phyloP scores from a whole-genome alignment of 2,113 vertebrate species.

The Charadrius vociferus region DNA sequence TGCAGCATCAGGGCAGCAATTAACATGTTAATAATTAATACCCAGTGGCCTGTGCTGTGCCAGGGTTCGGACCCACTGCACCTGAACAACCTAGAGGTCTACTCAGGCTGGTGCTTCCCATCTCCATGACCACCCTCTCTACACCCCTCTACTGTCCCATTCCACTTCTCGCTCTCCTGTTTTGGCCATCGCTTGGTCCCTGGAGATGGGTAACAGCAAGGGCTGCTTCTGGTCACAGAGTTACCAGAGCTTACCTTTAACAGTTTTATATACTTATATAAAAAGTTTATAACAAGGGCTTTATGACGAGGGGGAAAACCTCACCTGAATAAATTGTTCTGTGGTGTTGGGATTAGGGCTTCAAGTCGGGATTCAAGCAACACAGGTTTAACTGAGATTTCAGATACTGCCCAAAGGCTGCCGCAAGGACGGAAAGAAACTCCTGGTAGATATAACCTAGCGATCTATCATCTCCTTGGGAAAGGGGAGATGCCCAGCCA shows the following conservation, averaged over 20 bases:
- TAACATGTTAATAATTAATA: not conserved
- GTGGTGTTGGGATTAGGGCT: not conserved
- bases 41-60: not conserved
- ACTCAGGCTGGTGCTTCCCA: not conserved
- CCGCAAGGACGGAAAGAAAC: not conserved
- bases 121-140: fast-evolving
- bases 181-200: not conserved
- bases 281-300: not conserved
- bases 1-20: not conserved
- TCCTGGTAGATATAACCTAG: not conserved
- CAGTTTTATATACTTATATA: not conserved
- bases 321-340: not conserved
- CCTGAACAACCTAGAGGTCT: not conserved
- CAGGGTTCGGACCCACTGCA: not conserved
- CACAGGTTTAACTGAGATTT: not conserved
- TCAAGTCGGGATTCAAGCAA: too few relatives aligned
- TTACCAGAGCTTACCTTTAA: not conserved
- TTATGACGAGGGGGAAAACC: not conserved
- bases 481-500: not conserved
- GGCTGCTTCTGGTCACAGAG: not conserved
- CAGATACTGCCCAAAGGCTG: not conserved
- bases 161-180: not conserved
- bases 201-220: not conserved
- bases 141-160: not conserved
- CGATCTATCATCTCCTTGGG: not conserved